A percentile compares a stretch with the other conserved stretches of the same genome.
phyloP scores from a whole-genome alignment of 2,888 invertebrate genomes.

The Eupeodes luniger region DNA sequence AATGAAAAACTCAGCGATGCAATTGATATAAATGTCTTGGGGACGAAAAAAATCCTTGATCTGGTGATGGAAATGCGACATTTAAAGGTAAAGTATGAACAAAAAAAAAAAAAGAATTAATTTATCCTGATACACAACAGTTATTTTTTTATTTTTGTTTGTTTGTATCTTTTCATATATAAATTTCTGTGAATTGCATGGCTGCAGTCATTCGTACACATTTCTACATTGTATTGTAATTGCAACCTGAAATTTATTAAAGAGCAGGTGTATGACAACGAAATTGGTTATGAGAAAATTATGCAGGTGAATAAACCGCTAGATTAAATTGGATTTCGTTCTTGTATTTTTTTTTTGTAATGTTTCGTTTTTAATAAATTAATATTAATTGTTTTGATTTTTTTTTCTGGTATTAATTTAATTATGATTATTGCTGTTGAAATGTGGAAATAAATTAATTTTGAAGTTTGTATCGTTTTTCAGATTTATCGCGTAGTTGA shows the following conservation, averaged over 20 bases:
- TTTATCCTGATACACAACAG: slow-evolving; percentile 66
- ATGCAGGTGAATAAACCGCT: slow-evolving; percentile 81
- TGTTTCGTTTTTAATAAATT: slow-evolving; percentile 22
- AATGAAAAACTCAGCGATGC: slow-evolving; percentile 84
- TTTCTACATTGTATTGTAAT: slow-evolving; percentile 84
- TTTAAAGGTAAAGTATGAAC: slow-evolving; percentile 81
- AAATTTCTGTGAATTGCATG: slow-evolving; percentile 31
- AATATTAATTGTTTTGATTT: slow-evolving; percentile 38
- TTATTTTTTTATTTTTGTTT: slow-evolving; percentile 61
- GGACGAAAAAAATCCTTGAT: slow-evolving; percentile 84
- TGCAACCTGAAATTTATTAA: slow-evolving; percentile 83
- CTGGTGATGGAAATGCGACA: slow-evolving; percentile 83
- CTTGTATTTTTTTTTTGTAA: not conserved
- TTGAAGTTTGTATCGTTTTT: slow-evolving; percentile 20
- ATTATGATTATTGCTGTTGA: slow-evolving; percentile 10
- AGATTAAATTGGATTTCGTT: slow-evolving; percentile 41
- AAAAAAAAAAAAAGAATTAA: slow-evolving; percentile 31
- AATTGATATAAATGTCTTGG: slow-evolving; percentile 84
- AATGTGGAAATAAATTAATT: slow-evolving; percentile 16
- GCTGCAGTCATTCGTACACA: slow-evolving; percentile 83
- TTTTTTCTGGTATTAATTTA: slow-evolving; percentile 9
- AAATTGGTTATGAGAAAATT: slow-evolving; percentile 84
- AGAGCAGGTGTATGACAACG: slow-evolving; percentile 83
- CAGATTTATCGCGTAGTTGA: slow-evolving; percentile 83
- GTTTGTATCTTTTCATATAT: slow-evolving; percentile 67